These are phyloP conservation scores for Bombyx mandarina DNA, from an alignment of 1,140 invertebrate genomes.

Conservation along the genomic window DNA sequence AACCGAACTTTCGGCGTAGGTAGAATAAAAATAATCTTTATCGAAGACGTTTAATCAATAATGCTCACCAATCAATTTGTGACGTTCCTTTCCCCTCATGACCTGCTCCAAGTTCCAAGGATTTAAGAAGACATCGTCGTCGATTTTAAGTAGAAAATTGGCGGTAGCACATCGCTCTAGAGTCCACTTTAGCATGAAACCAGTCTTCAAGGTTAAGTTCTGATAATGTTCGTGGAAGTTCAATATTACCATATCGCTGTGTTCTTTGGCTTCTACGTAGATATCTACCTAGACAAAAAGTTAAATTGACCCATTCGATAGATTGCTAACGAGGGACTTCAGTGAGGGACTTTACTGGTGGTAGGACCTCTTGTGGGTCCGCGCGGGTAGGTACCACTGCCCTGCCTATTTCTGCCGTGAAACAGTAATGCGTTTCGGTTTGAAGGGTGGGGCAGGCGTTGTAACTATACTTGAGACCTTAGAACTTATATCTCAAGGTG, in stretches of 20 bases:
- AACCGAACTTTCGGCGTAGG: too few species aligned
- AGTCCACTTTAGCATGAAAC: conserved; percentile 82
- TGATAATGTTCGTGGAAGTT: conserved; percentile 82
- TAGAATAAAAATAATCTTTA: too few species aligned
- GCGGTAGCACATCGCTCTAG: conserved; percentile 75
- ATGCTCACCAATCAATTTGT: background rate
- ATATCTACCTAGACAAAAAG: conserved; percentile 30
- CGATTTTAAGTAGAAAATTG: conserved; percentile 79
- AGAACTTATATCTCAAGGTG: too few species aligned
- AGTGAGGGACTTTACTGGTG: background rate
- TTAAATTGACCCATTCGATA: background rate
- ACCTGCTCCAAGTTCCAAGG: conserved; percentile 74
- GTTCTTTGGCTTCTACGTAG: conserved; percentile 48
- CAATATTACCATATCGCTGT: conserved; percentile 63
- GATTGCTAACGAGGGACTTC: background rate
- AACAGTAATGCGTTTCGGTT: too few species aligned
- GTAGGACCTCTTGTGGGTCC: too few species aligned
- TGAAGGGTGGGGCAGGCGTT: too few species aligned
- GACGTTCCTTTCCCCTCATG: conserved; percentile 57
- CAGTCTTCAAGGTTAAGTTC: conserved; percentile 87
- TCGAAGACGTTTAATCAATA: too few species aligned
- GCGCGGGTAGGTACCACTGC: too few species aligned
- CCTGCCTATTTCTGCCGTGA: background rate
- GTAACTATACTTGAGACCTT: too few species aligned
- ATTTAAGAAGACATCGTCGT: conserved; percentile 83